These are phyloP conservation scores for Teleiodes luculella DNA, from an alignment of 2,888 invertebrate genomes.

Conservation along the genomic window DNA sequence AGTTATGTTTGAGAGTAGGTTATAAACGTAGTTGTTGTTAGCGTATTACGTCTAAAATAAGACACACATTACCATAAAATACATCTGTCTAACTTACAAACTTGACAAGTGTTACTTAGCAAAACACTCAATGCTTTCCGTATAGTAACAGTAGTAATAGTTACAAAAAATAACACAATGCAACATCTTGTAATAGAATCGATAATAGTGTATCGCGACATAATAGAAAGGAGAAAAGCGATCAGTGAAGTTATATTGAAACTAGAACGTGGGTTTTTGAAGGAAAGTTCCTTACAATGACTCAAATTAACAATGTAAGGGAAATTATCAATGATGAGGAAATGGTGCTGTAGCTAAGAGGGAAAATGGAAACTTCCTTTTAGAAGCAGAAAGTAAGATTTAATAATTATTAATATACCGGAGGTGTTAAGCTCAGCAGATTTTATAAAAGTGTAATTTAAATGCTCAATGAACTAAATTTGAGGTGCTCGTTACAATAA, in stretches of 20 bases:
- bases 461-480: too few species aligned
- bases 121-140: neutral
- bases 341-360: neutral
- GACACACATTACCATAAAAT: too few species aligned
- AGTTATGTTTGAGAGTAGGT: too few species aligned
- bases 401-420: too few species aligned
- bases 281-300: constrained; percentile 9
- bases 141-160: neutral
- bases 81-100: too few species aligned
- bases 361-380: neutral
- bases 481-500: too few species aligned
- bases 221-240: constrained; percentile 4
- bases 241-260: constrained; percentile 11
- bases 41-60: too few species aligned
- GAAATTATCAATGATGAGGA: constrained; percentile 7
- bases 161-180: constrained; percentile 2
- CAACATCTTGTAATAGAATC: constrained; percentile 29
- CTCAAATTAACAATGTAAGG: constrained; percentile 16
- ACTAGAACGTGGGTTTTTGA: constrained; percentile 23
- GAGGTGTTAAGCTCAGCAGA: too few species aligned
- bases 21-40: too few species aligned
- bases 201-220: constrained; percentile 12
- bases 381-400: neutral
- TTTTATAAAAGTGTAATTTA: too few species aligned
- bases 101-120: neutral